Base-by-base conservation (phyloP, 2,888 invertebrate species). In the Julus scanicus region DNA sequence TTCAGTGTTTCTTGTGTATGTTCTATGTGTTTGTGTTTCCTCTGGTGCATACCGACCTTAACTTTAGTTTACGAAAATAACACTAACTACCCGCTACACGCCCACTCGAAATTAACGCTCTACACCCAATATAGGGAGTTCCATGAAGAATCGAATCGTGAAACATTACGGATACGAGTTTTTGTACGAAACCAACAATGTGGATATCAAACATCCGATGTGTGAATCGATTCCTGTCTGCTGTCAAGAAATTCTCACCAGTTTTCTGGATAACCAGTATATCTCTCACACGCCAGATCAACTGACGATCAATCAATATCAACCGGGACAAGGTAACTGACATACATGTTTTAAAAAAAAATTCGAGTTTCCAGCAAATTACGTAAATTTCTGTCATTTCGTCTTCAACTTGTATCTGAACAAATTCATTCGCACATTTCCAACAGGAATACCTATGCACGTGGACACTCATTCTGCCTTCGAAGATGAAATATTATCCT, bases 151-250 rank as follows among this genome's bases (percentile, higher is more conserved):
- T 91, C 93, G 98, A 63, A 94, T 94, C 93, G 98, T 98, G 0
- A 95, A 95, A 91, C 98, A 98, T 93, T 98, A 95, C 93, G 98
- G 98, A 0, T 98, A 95, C 92, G 97, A 97, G 92, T 99, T 98
- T 92, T 93, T 95, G 89, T 99, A 99, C 92, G 95, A 95, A 86
- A 95, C 94, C 40, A 98, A 98, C 93, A 96, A 96, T 92, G 96
- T 98, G 0, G 95, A 98, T 92, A 93, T 94, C 88, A 92, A 94
- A 88, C 92, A 93, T 87, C 97, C 97, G 0, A 92, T 96, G 53
- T 90, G 92, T 0, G 93, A 95, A 85, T 93, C 93, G 83, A 95
- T 98, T 90, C 98, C 98, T 0, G 89, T 91, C 4, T 93, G 94
- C 90, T 97, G 96, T 92, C 91, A 94, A 90, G 92, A 94, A 89